phyloP scores from a whole-genome alignment of 2,888 invertebrate genomes.

The Scaptomyza flava region DNA sequence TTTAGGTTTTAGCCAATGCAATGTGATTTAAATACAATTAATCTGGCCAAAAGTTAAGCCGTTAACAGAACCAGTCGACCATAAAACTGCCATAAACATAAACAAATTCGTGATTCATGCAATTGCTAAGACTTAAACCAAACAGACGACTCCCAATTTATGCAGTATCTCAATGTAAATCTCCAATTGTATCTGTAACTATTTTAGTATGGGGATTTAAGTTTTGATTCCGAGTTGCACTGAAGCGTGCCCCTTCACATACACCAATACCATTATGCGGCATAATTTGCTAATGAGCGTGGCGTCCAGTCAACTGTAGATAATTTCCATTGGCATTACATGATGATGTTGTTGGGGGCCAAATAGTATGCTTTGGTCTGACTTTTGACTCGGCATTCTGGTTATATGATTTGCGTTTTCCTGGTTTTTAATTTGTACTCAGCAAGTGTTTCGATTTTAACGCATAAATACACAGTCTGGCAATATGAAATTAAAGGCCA shows the following conservation, averaged over 20 bases:
- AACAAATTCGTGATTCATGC: constrained; percentile 53
- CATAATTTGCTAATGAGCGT: constrained; percentile 70
- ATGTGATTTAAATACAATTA: constrained; percentile 61
- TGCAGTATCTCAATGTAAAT: constrained; percentile 34
- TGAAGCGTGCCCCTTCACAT: constrained; percentile 45
- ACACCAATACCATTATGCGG: constrained; percentile 20
- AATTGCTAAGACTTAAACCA: constrained; percentile 21
- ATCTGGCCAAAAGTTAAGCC: constrained; percentile 31
- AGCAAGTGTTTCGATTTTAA: constrained; percentile 54
- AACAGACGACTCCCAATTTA: constrained; percentile 47
- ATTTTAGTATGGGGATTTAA: constrained; percentile 13
- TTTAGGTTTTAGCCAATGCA: constrained; percentile 36
- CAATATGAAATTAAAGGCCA: constrained; percentile 52
- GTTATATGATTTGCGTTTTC: constrained; percentile 73
- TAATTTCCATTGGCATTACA: constrained; percentile 60
- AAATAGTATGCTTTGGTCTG: constrained; percentile 51
- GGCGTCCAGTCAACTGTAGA: constrained; percentile 68
- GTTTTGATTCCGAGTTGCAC: constrained; percentile 40
- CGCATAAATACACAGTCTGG: constrained; percentile 51
- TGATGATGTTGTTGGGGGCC: constrained; percentile 51
- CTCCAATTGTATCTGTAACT: constrained; percentile 21
- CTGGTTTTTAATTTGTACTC: constrained; percentile 36
- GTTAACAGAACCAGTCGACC: constrained; percentile 41
- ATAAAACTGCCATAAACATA: constrained; percentile 50
- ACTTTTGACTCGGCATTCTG: constrained; percentile 71